A percentile compares a stretch with the other conserved stretches of the same genome.
Conservation (phyloP, 2,888 invertebrate genomes). For the Drosophila birchii region DNA sequence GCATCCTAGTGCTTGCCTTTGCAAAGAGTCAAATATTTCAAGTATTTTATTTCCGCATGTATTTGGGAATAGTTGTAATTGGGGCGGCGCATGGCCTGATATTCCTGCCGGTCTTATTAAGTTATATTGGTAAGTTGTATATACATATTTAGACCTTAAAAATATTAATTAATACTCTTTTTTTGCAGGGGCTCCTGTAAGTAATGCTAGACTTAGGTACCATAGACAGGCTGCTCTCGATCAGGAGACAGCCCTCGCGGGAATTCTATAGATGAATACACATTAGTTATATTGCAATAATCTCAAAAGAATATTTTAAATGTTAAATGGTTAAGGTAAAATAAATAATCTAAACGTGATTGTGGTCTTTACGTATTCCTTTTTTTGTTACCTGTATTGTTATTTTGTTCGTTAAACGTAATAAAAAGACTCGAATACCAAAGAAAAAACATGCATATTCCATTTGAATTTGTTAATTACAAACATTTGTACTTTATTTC, state of each 20-base stretch:
- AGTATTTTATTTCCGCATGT: conserved; percentile 98
- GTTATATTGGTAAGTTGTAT: conserved; percentile 92
- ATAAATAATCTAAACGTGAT: conserved; percentile 57
- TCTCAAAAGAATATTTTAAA: conserved; percentile 46
- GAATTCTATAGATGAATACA: conserved; percentile 35
- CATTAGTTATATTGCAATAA: conserved; percentile 34
- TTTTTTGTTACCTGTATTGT: conserved; percentile 9
- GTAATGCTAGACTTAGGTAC: conserved; percentile 92
- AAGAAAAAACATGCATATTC: conserved; percentile 2
- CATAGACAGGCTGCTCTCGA: conserved; percentile 26
- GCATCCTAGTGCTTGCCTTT: conserved; percentile 97
- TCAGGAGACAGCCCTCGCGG: conserved; percentile 35
- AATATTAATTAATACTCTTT: background rate
- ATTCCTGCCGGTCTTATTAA: conserved; percentile 98
- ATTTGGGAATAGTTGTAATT: conserved; percentile 97
- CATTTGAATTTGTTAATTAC: background rate
- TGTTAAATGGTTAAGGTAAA: conserved; percentile 67
- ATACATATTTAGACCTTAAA: no score
- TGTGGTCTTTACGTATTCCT: conserved; percentile 14
- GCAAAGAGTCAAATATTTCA: conserved; percentile 99
- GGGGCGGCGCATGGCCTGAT: conserved; percentile 99
- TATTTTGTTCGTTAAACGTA: conserved; percentile 23
- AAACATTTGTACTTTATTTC: conserved; percentile 23
- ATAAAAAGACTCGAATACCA: conserved; percentile 24
- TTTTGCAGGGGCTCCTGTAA: conserved; percentile 91